Conservation (phyloP, 2,888 invertebrate species). For the Hirtodrosophila histrioides region DNA sequence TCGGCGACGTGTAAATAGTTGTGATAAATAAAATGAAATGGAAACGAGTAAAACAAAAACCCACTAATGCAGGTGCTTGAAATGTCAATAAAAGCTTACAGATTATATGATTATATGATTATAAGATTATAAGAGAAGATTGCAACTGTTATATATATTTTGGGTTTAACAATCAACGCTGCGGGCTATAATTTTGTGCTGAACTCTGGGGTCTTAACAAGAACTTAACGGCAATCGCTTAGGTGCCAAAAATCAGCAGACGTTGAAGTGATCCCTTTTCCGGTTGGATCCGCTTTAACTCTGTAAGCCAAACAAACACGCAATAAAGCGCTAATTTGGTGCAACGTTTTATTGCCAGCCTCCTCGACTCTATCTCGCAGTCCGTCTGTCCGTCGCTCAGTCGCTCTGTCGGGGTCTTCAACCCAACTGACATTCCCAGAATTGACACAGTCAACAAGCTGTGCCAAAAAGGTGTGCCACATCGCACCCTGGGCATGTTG, state of each 20-base stretch:
- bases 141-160: conserved; percentile 19
- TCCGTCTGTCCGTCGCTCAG: not conserved
- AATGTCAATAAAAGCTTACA: conserved; percentile 71
- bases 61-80: conserved; percentile 56
- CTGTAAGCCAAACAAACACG: conserved; percentile 67
- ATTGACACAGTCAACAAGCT: conserved; percentile 70
- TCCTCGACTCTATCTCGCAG: not conserved
- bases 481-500: conserved; percentile 60
- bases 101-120: conserved; percentile 45
- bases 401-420: conserved; percentile 3
- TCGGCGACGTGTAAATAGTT: conserved; percentile 60
- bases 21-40: conserved; percentile 53
- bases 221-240: conserved; percentile 61
- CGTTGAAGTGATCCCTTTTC: conserved; percentile 34
- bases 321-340: conserved; percentile 75
- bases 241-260: conserved; percentile 37
- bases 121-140: conserved; percentile 6
- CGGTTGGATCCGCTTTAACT: conserved; percentile 24
- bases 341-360: conserved; percentile 65
- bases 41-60: conserved; percentile 10
- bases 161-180: conserved; percentile 19
- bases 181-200: conserved; percentile 51
- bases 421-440: conserved; percentile 63
- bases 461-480: conserved; percentile 66
- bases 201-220: conserved; percentile 42